Base-by-base conservation (phyloP, 1,140 invertebrate genomes). In the Drosophila kurseongensis region DNA sequence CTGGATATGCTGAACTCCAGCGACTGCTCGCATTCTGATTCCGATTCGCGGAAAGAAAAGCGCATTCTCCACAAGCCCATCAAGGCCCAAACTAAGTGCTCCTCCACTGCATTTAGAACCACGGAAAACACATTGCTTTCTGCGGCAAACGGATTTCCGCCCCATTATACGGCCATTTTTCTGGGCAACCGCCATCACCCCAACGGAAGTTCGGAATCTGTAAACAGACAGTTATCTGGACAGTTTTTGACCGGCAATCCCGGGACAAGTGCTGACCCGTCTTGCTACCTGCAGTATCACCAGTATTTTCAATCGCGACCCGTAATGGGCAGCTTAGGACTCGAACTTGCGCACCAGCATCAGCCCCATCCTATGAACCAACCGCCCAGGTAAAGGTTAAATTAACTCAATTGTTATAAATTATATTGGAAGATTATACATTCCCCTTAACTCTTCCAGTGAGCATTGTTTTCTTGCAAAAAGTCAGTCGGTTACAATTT, bases 101-200 rank as follows among this genome's bases (percentile, higher is more conserved):
- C 51, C 38, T 82, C 50, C 27, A 74, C 45, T 18, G 38, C 57
- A 9, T 27, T 71, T 35, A 50, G 61, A 12, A 50, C 52, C 38
- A 51, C 57, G 16, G 18, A 75, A 18, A 27, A 40, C 5, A 32
- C 54, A 47, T 32, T 47, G 13, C 14, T 47, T 4, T 38, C 52
- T 16, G 38, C 42, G 8, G 38, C 35, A 5, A 18, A 52, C 48
- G 75, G 36, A 63, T 81, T 75, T 42, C 88, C 79, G 55, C 86
- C 90, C 3, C 90, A 91, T 16, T 91, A 91, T 36, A 76, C 86
- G 4, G 73, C 90, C 42, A 89, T 91, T 48, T 91, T 83, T 54
- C 29, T 85, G 18, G 86, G 90, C 63, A 62, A 52, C 0, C 71
- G 68, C 62, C 72, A 80, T 47, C 74, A 71, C 58, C 65, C 62